These are phyloP conservation scores for Eugnorisma glareosa DNA, from an alignment of 2,888 invertebrate species.

Conservation along the genomic window DNA sequence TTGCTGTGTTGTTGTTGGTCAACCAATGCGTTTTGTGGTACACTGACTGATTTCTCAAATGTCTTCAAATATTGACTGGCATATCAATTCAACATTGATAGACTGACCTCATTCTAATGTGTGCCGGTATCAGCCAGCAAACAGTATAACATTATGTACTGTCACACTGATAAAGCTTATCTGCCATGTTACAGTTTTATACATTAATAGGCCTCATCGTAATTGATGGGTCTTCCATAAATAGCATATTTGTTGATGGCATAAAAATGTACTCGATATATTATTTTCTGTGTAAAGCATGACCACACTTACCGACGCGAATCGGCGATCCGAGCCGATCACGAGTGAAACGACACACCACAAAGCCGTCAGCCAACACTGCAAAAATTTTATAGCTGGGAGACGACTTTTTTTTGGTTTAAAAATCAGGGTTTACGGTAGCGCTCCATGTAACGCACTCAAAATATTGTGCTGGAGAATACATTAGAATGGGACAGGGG, in stretches of 20 bases:
- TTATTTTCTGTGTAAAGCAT: neutral
- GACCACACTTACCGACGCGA: neutral
- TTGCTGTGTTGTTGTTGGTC: too few species aligned
- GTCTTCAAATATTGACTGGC: constrained; percentile 8
- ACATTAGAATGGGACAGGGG: neutral
- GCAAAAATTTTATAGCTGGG: neutral
- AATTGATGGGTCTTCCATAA: constrained; percentile 9
- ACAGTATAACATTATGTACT: constrained; percentile 39
- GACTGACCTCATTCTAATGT: constrained; percentile 45
- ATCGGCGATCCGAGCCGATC: neutral
- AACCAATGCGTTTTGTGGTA: neutral
- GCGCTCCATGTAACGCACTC: neutral
- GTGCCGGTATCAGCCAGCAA: constrained; percentile 29
- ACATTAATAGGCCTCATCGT: constrained; percentile 14
- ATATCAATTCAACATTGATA: constrained; percentile 40
- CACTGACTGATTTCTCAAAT: constrained; percentile 1
- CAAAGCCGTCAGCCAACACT: neutral
- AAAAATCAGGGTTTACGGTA: neutral
- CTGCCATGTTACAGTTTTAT: constrained; percentile 14
- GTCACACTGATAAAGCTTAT: constrained; percentile 48
- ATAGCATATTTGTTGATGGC: neutral
- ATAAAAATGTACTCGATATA: neutral
- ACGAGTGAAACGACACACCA: neutral
- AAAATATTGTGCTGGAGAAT: neutral
- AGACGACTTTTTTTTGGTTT: neutral